A percentile compares a stretch with the other conserved stretches of the same genome.
Evolutionary conservation across 2,797 vertebrate species (phyloP).

Genomic region (Rhinophrynus dorsalis): DNA sequence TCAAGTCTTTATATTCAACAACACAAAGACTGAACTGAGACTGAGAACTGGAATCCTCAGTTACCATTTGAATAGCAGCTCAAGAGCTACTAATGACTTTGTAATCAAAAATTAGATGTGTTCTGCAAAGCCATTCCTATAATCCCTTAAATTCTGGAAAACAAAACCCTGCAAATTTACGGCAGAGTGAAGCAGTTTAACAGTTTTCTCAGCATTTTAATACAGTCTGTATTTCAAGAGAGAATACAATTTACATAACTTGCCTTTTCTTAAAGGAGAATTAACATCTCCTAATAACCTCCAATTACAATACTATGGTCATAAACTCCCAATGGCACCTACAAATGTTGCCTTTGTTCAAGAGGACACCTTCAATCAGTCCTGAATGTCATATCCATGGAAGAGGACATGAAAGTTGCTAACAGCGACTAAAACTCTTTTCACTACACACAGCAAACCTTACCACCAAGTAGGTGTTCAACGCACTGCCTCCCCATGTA

Average conservation of each 20-base stretch:
- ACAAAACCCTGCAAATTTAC: neutral
- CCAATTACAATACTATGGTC: no score
- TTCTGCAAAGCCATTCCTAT: slow-evolving; percentile 4
- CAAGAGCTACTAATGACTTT: slow-evolving; percentile 25
- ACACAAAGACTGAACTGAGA: slow-evolving; percentile 52
- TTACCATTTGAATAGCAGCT: slow-evolving; percentile 53
- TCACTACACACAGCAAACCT: no score
- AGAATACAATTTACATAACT: slow-evolving; percentile 9
- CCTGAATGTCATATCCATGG: no score
- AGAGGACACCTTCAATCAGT: no score
- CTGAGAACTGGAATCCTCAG: slow-evolving; percentile 20
- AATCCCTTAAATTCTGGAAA: neutral
- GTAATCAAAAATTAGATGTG: neutral
- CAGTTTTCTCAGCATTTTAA: neutral
- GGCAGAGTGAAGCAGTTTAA: neutral
- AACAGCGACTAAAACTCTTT: no score
- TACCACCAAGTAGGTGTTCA: no score
- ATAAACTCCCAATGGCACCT: no score
- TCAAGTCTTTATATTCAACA: slow-evolving; percentile 58
- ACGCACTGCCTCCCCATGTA: no score
- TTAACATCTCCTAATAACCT: no score
- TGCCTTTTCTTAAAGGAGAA: slow-evolving; percentile 49
- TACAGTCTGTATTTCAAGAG: neutral
- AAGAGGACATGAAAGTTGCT: no score
- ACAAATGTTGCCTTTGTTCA: no score